Base-by-base conservation (phyloP, 1,140 invertebrate genomes). In the Littorina saxatilis region DNA sequence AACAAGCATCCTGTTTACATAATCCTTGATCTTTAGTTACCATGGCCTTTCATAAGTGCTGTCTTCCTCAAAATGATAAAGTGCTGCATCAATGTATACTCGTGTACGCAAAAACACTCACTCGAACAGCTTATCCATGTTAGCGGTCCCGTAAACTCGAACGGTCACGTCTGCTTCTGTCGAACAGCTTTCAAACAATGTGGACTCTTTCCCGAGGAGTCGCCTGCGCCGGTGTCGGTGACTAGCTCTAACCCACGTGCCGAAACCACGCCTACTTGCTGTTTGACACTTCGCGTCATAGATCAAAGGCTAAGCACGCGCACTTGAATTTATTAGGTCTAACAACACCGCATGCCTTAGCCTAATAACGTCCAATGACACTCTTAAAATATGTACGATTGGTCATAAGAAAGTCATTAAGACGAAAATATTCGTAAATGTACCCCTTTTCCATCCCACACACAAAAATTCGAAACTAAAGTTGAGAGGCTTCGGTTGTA, bases 91-190 rank as follows among this genome's bases (percentile, higher is more conserved):
- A 11, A 15, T 32, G 29, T 27, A 27, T n/a, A n/a, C n/a, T n/a
- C n/a, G n/a, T n/a, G n/a, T n/a, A n/a, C n/a, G n/a, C n/a, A n/a
- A n/a, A n/a, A n/a, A n/a, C 29, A 63, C 61, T 63, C 29, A 63
- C 61, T 63, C 61, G 32, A 63, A 63, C 29, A 63, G 61, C 29
- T 63, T 63, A 0, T 63, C 61, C 61, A 63, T 63, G n/a, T 63
- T 63, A n/a, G 5, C 61, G 7, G 27, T 32, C 32, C 17, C 43
- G 43, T 47, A 17, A 9, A 47, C n/a, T n/a, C n/a, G n/a, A n/a
- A n/a, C n/a, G n/a, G n/a, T n/a, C n/a, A n/a, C n/a, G 43, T 47
- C 55, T 58, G 15, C 55, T 23, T 4, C 17, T 58, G 55, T 23
- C 9, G 9, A 50, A 9, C 20, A 11, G 9, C 47, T 9, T 50